Conservation (phyloP, 2,888 invertebrate species). For the Dysmachus trigonus region DNA sequence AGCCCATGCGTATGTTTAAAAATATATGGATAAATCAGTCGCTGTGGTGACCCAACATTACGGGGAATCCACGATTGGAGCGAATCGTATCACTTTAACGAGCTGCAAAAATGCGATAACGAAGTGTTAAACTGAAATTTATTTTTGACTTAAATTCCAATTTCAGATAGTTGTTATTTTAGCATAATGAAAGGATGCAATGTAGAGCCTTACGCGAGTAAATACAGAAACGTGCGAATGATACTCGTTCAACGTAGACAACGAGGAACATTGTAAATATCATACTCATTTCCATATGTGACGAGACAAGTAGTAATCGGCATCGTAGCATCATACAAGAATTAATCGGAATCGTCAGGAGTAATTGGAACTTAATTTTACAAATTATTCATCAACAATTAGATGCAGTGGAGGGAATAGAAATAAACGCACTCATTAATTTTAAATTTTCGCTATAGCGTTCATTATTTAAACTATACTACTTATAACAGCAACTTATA, state of each 20-base stretch:
- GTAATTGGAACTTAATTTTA: no score
- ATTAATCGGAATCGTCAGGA: no score
- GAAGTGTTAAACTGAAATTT: background rate
- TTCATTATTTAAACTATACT: background rate
- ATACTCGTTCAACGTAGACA: no score
- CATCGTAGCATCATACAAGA: no score
- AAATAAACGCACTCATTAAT: background rate
- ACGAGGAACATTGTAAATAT: no score
- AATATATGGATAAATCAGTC: background rate
- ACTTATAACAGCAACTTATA: background rate
- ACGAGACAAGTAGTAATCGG: no score
- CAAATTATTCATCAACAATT: no score
- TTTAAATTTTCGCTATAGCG: background rate
- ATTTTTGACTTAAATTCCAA: background rate
- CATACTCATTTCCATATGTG: no score
- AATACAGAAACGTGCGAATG: background rate
- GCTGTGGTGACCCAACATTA: background rate
- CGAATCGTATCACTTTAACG: background rate
- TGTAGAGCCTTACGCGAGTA: no score
- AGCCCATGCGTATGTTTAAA: background rate
- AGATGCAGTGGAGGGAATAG: background rate
- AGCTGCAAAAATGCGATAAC: background rate
- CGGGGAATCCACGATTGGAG: background rate
- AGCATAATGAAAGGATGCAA: background rate
- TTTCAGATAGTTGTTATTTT: background rate